Conservation (phyloP, 2,888 invertebrate species). For the Hesperia comma region DNA sequence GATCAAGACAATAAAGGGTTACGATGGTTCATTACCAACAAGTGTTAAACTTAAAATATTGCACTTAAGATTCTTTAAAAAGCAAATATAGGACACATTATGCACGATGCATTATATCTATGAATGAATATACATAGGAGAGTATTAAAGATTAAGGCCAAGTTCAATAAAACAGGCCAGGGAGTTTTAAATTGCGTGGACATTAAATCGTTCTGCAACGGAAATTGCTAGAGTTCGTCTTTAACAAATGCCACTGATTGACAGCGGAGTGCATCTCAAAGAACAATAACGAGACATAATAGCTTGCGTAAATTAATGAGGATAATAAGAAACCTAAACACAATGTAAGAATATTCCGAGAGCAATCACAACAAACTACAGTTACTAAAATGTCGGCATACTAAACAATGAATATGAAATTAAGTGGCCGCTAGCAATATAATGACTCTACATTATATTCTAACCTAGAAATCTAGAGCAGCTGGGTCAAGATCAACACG, state of each 20-base stretch:
- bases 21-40: neutral
- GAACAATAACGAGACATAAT: slow-evolving; percentile 9
- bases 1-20: too few species aligned
- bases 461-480: slow-evolving; percentile 40
- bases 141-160: slow-evolving; percentile 65
- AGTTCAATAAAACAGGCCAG: slow-evolving; percentile 77
- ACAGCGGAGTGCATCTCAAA: slow-evolving; percentile 39
- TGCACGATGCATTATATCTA: too few species aligned
- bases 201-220: slow-evolving; percentile 59
- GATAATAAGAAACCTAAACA: too few species aligned
- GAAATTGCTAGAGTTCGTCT: slow-evolving; percentile 59
- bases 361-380: neutral
- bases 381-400: neutral
- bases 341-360: neutral
- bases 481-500: slow-evolving; percentile 68
- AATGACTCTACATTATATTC: slow-evolving; percentile 7
- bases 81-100: too few species aligned
- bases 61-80: too few species aligned
- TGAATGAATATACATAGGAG: slow-evolving; percentile 21
- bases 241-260: slow-evolving; percentile 29
- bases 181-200: slow-evolving; percentile 65
- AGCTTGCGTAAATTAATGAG: neutral
- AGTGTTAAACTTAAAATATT: too few species aligned
- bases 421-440: neutral
- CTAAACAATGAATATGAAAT: neutral